These are phyloP conservation scores for Gryllus longicercus DNA, from an alignment of 2,888 invertebrate species.

Conservation along the genomic window DNA sequence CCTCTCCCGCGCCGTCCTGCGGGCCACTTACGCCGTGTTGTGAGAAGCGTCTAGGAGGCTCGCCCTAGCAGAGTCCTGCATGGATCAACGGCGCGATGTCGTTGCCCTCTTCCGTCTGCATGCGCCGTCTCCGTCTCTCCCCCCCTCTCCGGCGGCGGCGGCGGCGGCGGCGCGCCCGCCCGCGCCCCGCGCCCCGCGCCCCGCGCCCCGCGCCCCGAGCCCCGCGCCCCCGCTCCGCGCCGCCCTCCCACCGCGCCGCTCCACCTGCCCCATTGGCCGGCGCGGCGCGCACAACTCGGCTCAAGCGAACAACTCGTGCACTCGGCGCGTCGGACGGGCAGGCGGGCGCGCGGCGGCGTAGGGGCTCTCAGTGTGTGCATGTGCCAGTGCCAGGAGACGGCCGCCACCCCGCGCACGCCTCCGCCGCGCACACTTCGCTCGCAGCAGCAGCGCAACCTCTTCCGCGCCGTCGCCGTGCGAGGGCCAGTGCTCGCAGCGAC, in stretches of 20 bases:
- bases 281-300: not conserved
- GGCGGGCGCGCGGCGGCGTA: not conserved
- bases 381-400: not conserved
- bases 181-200: not conserved
- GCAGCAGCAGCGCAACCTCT: too few relatives aligned
- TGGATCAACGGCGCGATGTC: conserved; percentile 41
- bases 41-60: conserved; percentile 29
- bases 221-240: not conserved
- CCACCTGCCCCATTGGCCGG: not conserved
- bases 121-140: conserved; percentile 32
- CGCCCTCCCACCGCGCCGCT: not conserved
- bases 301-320: not conserved
- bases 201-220: conserved; percentile 27
- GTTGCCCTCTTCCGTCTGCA: conserved; percentile 47
- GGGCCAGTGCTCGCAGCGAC: too few relatives aligned
- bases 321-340: not conserved
- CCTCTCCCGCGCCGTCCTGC: conserved; percentile 31
- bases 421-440: too few relatives aligned
- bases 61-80: conserved; percentile 22
- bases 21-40: conserved; percentile 32
- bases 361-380: not conserved
- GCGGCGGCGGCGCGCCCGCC: not conserved
- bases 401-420: not conserved
- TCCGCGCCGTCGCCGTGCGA: not conserved
- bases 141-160: conserved; percentile 19